Evolutionary conservation across 2,888 invertebrate species (phyloP).

Genomic region (Pachliopta kotzebuea): DNA sequence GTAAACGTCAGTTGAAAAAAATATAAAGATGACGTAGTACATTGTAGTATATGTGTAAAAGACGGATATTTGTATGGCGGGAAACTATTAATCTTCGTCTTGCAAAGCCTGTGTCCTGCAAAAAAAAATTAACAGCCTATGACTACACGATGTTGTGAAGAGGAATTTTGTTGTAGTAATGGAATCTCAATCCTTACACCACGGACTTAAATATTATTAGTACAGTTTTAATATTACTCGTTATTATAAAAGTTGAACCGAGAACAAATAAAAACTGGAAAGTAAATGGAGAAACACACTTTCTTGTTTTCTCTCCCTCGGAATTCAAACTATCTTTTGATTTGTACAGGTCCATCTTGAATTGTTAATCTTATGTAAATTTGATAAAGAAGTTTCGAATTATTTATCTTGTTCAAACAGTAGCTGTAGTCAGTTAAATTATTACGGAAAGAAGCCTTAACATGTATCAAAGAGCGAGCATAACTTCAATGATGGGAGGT

Average conservation of each 20-base stretch:
- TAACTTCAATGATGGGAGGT: no score
- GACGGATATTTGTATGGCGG: conserved; percentile 57
- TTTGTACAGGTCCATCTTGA: no score
- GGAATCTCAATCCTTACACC: background rate
- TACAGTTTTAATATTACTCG: no score
- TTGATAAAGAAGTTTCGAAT: no score
- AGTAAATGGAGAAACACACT: background rate
- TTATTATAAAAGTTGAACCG: background rate
- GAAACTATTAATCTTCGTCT: conserved; percentile 69
- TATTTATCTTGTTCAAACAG: no score
- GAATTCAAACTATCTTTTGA: no score
- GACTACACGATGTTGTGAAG: conserved; percentile 32
- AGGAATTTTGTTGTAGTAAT: conserved; percentile 12
- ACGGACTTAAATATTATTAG: background rate
- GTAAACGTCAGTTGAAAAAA: background rate
- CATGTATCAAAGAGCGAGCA: no score
- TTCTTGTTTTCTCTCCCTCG: no score
- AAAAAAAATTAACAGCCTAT: conserved; percentile 51
- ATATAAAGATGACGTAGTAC: background rate
- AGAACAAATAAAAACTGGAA: background rate
- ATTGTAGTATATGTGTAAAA: conserved; percentile 40
- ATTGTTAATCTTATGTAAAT: no score
- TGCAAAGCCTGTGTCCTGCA: conserved; percentile 64
- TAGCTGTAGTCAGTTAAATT: no score
- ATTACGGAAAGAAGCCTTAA: no score